Evolutionary conservation across 2,113 vertebrate genomes (phyloP).

Genomic region (Hydrochoerus hydrochaeris): DNA sequence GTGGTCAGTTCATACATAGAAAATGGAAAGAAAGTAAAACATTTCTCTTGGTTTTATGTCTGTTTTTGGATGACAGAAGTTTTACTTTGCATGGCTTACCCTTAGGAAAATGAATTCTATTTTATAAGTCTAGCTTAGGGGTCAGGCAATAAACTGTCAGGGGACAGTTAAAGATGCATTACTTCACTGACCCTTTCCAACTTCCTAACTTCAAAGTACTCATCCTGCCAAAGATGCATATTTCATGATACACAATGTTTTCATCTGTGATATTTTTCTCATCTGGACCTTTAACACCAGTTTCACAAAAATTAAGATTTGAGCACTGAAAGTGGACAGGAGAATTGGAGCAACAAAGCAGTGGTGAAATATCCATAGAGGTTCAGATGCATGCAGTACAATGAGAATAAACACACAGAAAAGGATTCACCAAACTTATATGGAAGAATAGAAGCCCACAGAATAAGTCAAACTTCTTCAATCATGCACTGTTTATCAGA

Average conservation of each 20-base stretch:
- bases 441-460: neutral
- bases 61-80: too few relatives aligned
- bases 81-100: too few relatives aligned
- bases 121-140: too few relatives aligned
- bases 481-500: too few relatives aligned
- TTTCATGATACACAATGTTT: neutral
- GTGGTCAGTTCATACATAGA: too few relatives aligned
- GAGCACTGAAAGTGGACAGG: neutral
- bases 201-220: neutral
- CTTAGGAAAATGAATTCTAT: too few relatives aligned
- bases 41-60: too few relatives aligned
- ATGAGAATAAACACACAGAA: neutral
- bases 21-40: too few relatives aligned
- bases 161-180: neutral
- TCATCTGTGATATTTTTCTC: neutral
- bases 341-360: neutral
- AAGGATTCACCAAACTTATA: neutral
- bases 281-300: neutral
- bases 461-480: neutral
- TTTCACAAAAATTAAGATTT: neutral
- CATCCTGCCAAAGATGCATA: neutral
- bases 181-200: neutral
- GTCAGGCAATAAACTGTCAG: neutral
- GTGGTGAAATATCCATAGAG: neutral
- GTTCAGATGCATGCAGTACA: neutral